A percentile compares a stretch with the other conserved stretches of the same genome.
phyloP scores from a whole-genome alignment of 2,113 vertebrate species.

The Chaenocephalus aceratus region DNA sequence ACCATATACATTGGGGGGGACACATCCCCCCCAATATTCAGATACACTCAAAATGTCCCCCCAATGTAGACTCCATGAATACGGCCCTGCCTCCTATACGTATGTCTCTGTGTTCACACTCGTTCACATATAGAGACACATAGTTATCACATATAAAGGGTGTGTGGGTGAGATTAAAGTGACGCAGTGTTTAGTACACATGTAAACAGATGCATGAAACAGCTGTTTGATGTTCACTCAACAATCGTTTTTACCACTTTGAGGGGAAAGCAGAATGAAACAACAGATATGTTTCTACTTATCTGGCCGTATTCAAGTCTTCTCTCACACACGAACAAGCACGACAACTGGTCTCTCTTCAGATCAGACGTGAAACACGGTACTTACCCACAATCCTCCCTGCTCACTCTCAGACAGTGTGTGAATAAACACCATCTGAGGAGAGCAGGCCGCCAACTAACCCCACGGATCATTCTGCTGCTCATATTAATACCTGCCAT shows the following conservation, averaged over 20 bases:
- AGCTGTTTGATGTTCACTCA: too few species aligned
- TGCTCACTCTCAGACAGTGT: neutral
- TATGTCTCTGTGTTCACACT: too few species aligned
- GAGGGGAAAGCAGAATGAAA: neutral
- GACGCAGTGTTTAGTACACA: too few species aligned
- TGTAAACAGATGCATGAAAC: too few species aligned
- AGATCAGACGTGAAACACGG: neutral
- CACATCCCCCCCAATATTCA: too few species aligned
- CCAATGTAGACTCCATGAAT: too few species aligned
- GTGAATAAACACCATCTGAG: conserved; percentile 49
- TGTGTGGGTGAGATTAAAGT: too few species aligned
- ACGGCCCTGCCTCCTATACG: too few species aligned
- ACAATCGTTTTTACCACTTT: neutral
- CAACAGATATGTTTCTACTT: neutral
- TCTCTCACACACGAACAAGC: neutral
- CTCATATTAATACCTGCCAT: neutral
- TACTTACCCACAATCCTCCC: conserved; percentile 50
- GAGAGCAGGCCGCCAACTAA: neutral
- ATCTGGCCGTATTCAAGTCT: neutral
- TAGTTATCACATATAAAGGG: too few species aligned
- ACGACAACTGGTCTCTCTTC: neutral
- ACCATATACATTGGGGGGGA: too few species aligned
- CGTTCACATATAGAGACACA: too few species aligned
- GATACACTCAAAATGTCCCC: too few species aligned
- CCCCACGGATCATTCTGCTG: neutral